Percentiles rank a stretch among this genome's conserved stretches.
phyloP scores from a whole-genome alignment of 2,888 invertebrate genomes.

The Drosophila macrospina region DNA sequence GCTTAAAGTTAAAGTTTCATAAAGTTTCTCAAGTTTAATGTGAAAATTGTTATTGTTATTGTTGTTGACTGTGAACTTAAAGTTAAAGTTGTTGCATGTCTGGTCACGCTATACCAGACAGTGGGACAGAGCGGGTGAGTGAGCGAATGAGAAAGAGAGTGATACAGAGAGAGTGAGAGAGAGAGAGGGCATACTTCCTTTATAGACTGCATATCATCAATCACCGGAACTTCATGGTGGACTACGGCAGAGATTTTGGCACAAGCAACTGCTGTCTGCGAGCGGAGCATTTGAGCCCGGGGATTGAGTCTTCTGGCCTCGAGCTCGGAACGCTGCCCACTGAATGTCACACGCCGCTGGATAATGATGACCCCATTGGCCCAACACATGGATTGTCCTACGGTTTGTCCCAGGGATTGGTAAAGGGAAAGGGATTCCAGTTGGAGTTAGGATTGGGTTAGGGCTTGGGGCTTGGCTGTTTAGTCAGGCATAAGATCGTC shows the following conservation, averaged over 20 bases:
- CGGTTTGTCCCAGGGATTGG: not conserved
- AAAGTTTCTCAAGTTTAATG: too few species aligned
- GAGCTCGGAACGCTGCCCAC: conserved; percentile 1
- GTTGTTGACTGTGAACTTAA: conserved; percentile 27
- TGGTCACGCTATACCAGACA: not conserved
- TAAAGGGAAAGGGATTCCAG: not conserved
- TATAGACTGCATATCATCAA: conserved; percentile 61
- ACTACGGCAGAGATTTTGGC: conserved; percentile 41
- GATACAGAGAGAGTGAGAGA: conserved; percentile 5
- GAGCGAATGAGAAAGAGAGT: too few species aligned
- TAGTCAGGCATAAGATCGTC: conserved; percentile 73
- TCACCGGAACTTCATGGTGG: conserved; percentile 55
- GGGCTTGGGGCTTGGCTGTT: conserved; percentile 31
- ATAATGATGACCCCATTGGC: conserved; percentile 48
- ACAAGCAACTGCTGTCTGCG: conserved; percentile 17
- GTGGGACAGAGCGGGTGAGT: too few species aligned
- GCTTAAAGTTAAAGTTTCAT: too few species aligned
- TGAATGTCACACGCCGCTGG: conserved; percentile 41
- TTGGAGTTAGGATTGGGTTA: not conserved
- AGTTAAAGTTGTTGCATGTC: conserved; percentile 29
- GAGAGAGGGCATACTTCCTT: conserved; percentile 5
- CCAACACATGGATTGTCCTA: not conserved
- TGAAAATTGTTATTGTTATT: too few species aligned
- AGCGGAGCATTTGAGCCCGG: conserved; percentile 24
- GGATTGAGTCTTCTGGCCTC: conserved; percentile 17